phyloP scores from a whole-genome alignment of 2,888 invertebrate genomes.

The Apeira syringaria region DNA sequence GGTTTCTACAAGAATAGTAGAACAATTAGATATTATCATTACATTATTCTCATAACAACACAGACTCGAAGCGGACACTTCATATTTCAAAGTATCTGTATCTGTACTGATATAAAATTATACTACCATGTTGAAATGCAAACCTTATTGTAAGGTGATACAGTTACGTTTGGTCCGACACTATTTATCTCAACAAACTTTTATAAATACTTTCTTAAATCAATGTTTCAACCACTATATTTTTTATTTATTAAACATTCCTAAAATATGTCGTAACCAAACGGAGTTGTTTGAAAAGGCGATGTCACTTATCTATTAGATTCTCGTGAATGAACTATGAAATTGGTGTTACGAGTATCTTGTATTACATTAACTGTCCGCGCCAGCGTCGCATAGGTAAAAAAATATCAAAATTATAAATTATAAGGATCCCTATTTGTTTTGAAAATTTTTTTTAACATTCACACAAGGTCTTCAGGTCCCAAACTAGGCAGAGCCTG shows the following conservation, averaged over 20 bases:
- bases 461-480: too few relatives aligned
- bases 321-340: too few relatives aligned
- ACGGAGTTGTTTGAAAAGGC: slow-evolving; percentile 1
- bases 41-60: background rate
- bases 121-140: slow-evolving; percentile 29
- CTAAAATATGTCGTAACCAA: slow-evolving; percentile 15
- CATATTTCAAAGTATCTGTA: background rate
- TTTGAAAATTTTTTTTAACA: too few relatives aligned
- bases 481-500: too few relatives aligned
- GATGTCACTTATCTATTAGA: background rate
- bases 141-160: slow-evolving; percentile 30
- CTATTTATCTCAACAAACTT: slow-evolving; percentile 14
- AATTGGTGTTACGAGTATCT: too few relatives aligned
- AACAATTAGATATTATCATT: background rate
- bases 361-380: too few relatives aligned
- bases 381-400: too few relatives aligned
- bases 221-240: background rate
- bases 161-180: slow-evolving; percentile 30
- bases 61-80: background rate
- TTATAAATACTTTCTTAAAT: slow-evolving; percentile 10
- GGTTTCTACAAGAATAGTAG: slow-evolving; percentile 1
- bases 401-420: too few relatives aligned
- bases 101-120: slow-evolving; percentile 10
- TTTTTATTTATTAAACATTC: slow-evolving; percentile 4
- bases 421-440: too few relatives aligned